Conservation (phyloP, 1,140 invertebrate species). For the Dendroctonus valens region DNA sequence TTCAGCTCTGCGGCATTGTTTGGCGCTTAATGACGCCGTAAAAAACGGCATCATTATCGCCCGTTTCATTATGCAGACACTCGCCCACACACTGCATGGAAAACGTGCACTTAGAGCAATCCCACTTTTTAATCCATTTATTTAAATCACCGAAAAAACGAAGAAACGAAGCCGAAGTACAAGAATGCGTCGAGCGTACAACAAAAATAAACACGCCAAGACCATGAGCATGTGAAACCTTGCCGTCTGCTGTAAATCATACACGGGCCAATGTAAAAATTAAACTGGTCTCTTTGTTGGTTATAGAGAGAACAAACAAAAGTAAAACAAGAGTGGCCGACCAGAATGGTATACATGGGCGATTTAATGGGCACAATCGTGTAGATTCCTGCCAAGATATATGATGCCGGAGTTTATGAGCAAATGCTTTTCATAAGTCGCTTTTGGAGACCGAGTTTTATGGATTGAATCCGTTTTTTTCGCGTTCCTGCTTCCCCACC, state of each 20-base stretch:
- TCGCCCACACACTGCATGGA: slow-evolving; percentile 1
- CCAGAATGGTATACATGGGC: not conserved
- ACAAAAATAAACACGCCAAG: slow-evolving; percentile 10
- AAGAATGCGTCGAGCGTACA: slow-evolving; percentile 1
- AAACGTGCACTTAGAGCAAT: slow-evolving; percentile 2
- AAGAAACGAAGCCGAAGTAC: not conserved
- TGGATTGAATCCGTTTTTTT: too few relatives aligned
- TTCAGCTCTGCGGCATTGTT: too few relatives aligned
- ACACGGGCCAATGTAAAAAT: not conserved
- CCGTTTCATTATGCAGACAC: not conserved
- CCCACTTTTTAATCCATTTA: slow-evolving; percentile 13
- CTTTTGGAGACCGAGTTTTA: not conserved
- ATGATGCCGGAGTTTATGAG: not conserved
- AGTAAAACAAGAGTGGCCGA: not conserved
- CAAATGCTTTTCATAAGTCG: slow-evolving; percentile 2
- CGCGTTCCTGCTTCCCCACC: too few relatives aligned
- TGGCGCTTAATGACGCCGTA: too few relatives aligned
- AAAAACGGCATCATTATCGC: too few relatives aligned
- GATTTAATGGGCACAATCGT: slow-evolving; percentile 4
- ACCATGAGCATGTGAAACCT: slow-evolving; percentile 10
- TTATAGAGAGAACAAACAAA: not conserved
- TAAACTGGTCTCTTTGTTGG: slow-evolving; percentile 10
- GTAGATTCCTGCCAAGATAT: slow-evolving; percentile 2
- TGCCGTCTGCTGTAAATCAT: slow-evolving; percentile 11
- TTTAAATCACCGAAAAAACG: slow-evolving; percentile 7